Base-by-base conservation (phyloP, 1,140 invertebrate species). In the Drosophila ficusphila region DNA sequence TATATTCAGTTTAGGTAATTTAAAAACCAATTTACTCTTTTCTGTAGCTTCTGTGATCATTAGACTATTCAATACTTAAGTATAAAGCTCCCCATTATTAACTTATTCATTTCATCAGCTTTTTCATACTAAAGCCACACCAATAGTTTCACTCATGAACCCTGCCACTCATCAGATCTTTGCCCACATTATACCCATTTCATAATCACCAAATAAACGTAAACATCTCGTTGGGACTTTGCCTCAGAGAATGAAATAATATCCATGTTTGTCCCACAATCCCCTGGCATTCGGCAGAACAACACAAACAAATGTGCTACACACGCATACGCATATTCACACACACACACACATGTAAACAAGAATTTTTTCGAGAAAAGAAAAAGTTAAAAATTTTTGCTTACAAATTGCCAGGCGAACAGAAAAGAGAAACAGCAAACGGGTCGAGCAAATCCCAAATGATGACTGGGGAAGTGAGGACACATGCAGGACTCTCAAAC, bases 301-400 rank as follows among this genome's bases (percentile, higher is more conserved):
- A 53, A 27, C 34, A 36, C 48, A 69, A 6, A 69, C 33, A 19
- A 39, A 39, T 18, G 36, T 36, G 44, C n/a, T 5, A 29, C 16
- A 51, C 38, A 29, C 33, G 51, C n/a, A 65, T 3, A 25, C 33
- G 19, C 16, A 36, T n/a, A n/a, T n/a, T n/a, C 12, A 47, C n/a
- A 21, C 5, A 27, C 31, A 31, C 8, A 42, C n/a, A 42, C 5
- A 34, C 8, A 25, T 0, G 25, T 14, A 21, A 16, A 48, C 18
- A 27, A 29, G 8, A 27, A 34, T 41, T 21, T 36, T 58, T 46
- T 16, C 36, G 36, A 41, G 53, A 52, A 73, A 61, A 73, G 69
- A 73, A 73, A 67, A 73, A 73, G 69, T 73, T 73, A 73, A 73
- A 73, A 73, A 73, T 73, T 62, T 73, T 62, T 73, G 69, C 69